Conservation (phyloP, 92 coral and sea anemone species). For the Zoanthus solanderi region DNA sequence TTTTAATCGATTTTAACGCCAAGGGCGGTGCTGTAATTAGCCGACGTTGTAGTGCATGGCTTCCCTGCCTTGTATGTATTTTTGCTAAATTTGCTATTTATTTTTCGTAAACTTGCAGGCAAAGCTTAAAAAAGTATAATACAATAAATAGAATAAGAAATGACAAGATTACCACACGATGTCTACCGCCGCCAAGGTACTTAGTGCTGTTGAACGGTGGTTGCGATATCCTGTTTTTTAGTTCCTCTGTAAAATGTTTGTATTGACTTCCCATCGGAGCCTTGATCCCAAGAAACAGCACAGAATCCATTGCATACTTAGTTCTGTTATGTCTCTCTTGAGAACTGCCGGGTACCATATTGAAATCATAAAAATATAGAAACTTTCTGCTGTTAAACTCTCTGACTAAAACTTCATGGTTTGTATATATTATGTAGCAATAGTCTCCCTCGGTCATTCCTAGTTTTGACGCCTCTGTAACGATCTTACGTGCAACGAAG, state of each 20-base stretch:
- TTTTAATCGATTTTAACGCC: no score
- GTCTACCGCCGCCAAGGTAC: not conserved
- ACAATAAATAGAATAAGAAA: not conserved
- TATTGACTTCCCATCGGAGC: slow-evolving; percentile 55
- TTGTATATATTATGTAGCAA: slow-evolving; percentile 72
- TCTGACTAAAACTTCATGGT: slow-evolving; percentile 36
- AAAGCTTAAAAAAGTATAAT: no score
- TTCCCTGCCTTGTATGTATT: no score
- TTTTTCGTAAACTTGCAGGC: no score
- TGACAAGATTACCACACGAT: slow-evolving; percentile 32
- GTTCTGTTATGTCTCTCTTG: not conserved
- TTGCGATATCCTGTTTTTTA: slow-evolving; percentile 51
- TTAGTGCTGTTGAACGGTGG: slow-evolving; percentile 70
- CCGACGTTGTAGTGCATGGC: no score
- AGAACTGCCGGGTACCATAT: not conserved
- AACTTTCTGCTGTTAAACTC: not conserved
- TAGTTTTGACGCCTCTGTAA: slow-evolving; percentile 65
- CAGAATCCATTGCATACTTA: slow-evolving; percentile 66
- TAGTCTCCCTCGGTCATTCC: slow-evolving; percentile 78
- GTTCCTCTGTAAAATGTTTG: slow-evolving; percentile 37
- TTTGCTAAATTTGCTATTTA: no score
- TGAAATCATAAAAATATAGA: slow-evolving; percentile 51
- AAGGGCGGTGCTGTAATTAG: no score
- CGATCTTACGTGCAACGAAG: slow-evolving; percentile 52
- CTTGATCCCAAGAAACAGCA: slow-evolving; percentile 63